Percentiles rank a stretch among this genome's conserved stretches.
Evolutionary conservation across 2,888 invertebrate species (phyloP).

Genomic region (Dryococelus australis): DNA sequence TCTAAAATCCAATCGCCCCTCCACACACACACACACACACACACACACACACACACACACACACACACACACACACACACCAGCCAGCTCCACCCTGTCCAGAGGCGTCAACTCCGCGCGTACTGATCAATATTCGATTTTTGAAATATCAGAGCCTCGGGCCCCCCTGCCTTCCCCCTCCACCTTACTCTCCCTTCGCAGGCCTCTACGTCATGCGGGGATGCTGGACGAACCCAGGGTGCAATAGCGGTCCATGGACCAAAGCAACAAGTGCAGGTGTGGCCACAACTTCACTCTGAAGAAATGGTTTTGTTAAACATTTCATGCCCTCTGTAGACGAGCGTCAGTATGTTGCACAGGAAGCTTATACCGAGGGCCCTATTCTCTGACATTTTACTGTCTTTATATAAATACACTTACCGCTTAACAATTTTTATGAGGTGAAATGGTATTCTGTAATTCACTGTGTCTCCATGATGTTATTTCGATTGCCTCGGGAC

Average conservation of each 20-base stretch:
- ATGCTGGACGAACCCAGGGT: neutral
- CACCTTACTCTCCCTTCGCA: neutral
- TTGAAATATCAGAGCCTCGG: slow-evolving; percentile 45
- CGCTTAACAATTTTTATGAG: too few relatives aligned
- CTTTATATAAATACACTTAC: too few relatives aligned
- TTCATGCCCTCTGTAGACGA: too few relatives aligned
- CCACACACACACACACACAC: slow-evolving; percentile 31
- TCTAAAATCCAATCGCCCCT: slow-evolving; percentile 44
- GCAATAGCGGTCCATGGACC: neutral
- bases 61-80: neutral
- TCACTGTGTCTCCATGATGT: too few relatives aligned
- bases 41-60: neutral
- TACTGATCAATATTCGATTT: slow-evolving; percentile 47
- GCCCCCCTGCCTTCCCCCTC: slow-evolving; percentile 27
- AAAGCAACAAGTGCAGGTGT: neutral
- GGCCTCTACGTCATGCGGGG: slow-evolving; percentile 22
- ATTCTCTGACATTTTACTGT: too few relatives aligned
- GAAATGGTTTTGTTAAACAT: too few relatives aligned
- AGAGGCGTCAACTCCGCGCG: slow-evolving; percentile 44
- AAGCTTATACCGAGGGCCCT: too few relatives aligned
- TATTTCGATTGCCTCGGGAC: too few relatives aligned
- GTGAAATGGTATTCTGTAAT: too few relatives aligned
- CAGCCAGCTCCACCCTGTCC: slow-evolving; percentile 35
- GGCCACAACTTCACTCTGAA: neutral
- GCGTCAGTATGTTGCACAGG: too few relatives aligned